phyloP scores from a whole-genome alignment of 2,113 vertebrate genomes.

The Ascaphus truei region DNA sequence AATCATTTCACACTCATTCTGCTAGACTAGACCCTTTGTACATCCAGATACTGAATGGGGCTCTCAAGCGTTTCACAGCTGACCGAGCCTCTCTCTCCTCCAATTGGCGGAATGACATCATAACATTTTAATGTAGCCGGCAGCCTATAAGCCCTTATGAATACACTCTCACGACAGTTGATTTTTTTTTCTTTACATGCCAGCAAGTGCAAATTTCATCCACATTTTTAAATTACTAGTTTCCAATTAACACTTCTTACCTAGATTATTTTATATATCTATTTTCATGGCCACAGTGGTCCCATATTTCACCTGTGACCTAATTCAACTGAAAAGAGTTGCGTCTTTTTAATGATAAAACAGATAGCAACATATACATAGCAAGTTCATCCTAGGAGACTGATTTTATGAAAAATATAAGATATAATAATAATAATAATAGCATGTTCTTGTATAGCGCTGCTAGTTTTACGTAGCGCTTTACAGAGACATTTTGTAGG shows the following conservation, averaged over 20 bases:
- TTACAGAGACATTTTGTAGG: too few species aligned
- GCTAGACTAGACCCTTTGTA: background rate
- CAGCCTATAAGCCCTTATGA: background rate
- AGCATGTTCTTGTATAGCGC: too few species aligned
- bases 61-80: background rate
- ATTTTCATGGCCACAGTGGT: background rate
- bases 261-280: background rate
- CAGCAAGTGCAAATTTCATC: background rate
- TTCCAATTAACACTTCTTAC: conserved; percentile 3
- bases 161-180: background rate
- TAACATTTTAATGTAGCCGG: background rate
- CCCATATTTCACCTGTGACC: too few species aligned
- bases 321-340: too few species aligned
- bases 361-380: too few species aligned
- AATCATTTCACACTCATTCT: conserved; percentile 2
- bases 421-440: too few species aligned
- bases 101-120: background rate
- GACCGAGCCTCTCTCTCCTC: background rate
- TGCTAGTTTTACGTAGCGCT: too few species aligned
- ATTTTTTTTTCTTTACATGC: background rate
- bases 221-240: background rate
- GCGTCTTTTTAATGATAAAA: too few species aligned
- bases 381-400: too few species aligned
- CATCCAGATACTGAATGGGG: background rate
- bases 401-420: too few species aligned